phyloP scores from a whole-genome alignment of 1,140 invertebrate species.

The Sweltsa coloradensis region DNA sequence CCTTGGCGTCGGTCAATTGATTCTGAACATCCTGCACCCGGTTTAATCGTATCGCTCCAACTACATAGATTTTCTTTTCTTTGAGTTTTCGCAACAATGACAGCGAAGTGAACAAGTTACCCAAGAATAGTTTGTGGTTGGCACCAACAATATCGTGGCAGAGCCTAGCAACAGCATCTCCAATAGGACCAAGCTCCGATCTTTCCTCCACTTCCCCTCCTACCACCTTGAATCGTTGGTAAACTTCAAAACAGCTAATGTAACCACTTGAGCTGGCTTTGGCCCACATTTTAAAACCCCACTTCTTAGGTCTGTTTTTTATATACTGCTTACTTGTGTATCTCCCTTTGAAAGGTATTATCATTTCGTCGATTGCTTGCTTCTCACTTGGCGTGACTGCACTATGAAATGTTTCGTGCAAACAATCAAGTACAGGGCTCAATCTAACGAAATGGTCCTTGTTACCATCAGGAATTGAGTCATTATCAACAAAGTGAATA shows the following conservation, averaged over 20 bases:
- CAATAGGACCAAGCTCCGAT: conserved; percentile 22
- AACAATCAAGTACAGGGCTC: too few species aligned
- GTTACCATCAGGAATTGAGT: too few species aligned
- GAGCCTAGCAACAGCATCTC: conserved; percentile 22
- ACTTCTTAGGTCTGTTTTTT: conserved; percentile 25
- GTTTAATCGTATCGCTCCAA: conserved; percentile 12
- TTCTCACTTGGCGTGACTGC: too few species aligned
- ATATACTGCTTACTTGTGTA: conserved; percentile 21
- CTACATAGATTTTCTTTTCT: conserved; percentile 7
- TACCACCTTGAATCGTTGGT: conserved; percentile 18
- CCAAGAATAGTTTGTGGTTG: conserved; percentile 28
- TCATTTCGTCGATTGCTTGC: conserved; percentile 26
- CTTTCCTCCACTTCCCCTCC: conserved; percentile 8
- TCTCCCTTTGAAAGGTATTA: conserved; percentile 23
- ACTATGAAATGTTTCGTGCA: too few species aligned
- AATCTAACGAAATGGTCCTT: too few species aligned
- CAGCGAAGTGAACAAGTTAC: conserved; percentile 25
- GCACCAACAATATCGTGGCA: conserved; percentile 14
- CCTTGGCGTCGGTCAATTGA: conserved; percentile 9
- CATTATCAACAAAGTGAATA: too few species aligned
- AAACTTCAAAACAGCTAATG: conserved; percentile 25
- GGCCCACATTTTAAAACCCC: conserved; percentile 25
- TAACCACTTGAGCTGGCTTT: conserved; percentile 18
- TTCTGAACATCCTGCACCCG: conserved; percentile 11
- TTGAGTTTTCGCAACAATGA: conserved; percentile 6